Evolutionary conservation across 2,797 vertebrate species (phyloP).

Genomic region (Silurus lanzhouensis): DNA sequence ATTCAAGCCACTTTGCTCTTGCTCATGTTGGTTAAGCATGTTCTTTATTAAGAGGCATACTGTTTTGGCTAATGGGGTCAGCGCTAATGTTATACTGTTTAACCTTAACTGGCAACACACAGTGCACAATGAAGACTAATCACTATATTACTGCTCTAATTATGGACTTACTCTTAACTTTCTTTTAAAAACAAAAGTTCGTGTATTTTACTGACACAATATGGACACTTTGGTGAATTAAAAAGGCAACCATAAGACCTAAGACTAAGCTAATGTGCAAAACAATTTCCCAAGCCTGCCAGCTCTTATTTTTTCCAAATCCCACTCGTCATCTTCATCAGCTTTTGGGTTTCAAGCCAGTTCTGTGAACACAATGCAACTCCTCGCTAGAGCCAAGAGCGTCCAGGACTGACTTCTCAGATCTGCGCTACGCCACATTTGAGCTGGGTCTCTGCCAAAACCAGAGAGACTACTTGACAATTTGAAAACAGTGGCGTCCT

Average conservation of each 20-base stretch:
- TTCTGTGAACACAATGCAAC: conserved; percentile 47
- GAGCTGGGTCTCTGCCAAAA: conserved; percentile 58
- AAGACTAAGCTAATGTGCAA: conserved; percentile 34
- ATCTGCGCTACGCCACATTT: conserved; percentile 59
- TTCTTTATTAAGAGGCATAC: conserved; percentile 51
- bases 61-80: conserved; percentile 44
- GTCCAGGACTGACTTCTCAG: conserved; percentile 53
- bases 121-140: neutral
- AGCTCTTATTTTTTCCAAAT: conserved; percentile 33
- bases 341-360: conserved; percentile 31
- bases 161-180: neutral
- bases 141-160: neutral
- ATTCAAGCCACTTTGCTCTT: conserved; percentile 46
- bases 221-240: conserved; percentile 9
- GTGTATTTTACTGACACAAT: conserved; percentile 6
- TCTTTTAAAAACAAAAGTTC: neutral
- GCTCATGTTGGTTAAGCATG: conserved; percentile 50
- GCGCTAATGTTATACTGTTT: conserved; percentile 23
- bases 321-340: conserved; percentile 41
- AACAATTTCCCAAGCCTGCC: conserved; percentile 37
- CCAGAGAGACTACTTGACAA: conserved; percentile 58
- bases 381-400: conserved; percentile 42
- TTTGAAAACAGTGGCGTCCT: conserved; percentile 59
- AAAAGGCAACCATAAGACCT: conserved; percentile 13
- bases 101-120: neutral